Evolutionary conservation across 2,797 vertebrate genomes (phyloP).

Genomic region (Alosa sapidissima): DNA sequence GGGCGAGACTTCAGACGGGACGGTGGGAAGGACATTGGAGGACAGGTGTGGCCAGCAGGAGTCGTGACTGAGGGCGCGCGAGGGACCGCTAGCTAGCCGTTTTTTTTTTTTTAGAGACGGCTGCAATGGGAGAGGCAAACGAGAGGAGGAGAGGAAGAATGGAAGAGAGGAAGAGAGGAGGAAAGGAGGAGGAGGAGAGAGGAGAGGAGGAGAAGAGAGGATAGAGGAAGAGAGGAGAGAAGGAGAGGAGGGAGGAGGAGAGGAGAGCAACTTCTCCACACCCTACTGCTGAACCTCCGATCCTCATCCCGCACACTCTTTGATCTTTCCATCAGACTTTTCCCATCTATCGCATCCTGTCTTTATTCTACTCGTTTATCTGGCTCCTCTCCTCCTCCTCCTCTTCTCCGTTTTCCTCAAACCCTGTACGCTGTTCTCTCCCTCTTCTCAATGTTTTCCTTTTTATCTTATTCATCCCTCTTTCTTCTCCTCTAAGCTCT

Average conservation of each 20-base stretch:
- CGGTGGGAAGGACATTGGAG: background rate
- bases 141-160: background rate
- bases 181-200: background rate
- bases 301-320: background rate
- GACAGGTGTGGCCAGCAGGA: conserved; percentile 1
- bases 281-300: background rate
- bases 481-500: background rate
- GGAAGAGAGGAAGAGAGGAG: background rate
- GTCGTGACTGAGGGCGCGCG: conserved; percentile 5
- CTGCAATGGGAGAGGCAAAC: background rate
- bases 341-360: background rate
- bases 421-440: too few relatives aligned
- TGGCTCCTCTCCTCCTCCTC: background rate
- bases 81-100: background rate
- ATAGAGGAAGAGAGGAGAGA: too few relatives aligned
- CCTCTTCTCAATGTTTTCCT: background rate
- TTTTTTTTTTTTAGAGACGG: background rate
- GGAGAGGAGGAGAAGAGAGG: background rate
- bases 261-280: background rate
- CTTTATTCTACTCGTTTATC: background rate
- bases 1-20: background rate
- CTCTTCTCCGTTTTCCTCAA: background rate
- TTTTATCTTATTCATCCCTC: background rate
- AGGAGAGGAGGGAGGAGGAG: background rate
- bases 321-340: background rate